phyloP scores from a whole-genome alignment of 2,113 vertebrate genomes.

The Tursiops truncatus region DNA sequence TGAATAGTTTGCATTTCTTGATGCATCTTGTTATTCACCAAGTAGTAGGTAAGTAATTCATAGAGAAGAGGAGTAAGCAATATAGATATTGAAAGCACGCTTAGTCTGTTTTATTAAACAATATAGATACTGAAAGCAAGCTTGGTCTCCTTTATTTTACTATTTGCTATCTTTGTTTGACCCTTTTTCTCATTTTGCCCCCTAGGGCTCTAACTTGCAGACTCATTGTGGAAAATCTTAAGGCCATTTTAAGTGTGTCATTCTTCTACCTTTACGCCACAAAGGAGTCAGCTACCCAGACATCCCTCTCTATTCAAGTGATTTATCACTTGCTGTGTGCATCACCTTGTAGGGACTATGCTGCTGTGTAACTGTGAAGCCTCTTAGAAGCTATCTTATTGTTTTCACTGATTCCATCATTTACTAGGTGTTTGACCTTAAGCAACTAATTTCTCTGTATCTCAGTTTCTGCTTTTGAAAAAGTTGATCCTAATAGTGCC shows the following conservation, averaged over 20 bases:
- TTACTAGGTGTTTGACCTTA: not conserved
- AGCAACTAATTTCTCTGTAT: not conserved
- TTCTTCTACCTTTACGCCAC: not conserved
- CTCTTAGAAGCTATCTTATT: not conserved
- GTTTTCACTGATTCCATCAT: not conserved
- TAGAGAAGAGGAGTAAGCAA: not conserved
- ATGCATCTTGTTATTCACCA: not conserved
- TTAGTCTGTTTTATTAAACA: not conserved
- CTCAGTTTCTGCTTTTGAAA: not conserved
- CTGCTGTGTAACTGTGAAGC: not conserved
- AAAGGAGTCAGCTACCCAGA: not conserved
- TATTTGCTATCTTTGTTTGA: not conserved
- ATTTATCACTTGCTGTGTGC: not conserved
- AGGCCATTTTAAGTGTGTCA: not conserved
- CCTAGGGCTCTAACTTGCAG: not conserved
- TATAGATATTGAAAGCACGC: not conserved
- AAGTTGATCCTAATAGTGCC: not conserved
- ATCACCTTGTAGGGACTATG: not conserved
- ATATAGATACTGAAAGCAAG: not conserved
- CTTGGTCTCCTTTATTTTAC: not conserved
- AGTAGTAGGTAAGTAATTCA: not conserved
- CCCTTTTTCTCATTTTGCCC: not conserved
- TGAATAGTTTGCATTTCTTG: not conserved
- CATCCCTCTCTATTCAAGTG: not conserved
- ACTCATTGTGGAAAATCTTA: not conserved